These are phyloP conservation scores for Drosophila tsacasi DNA, from an alignment of 1,140 invertebrate species.

Conservation along the genomic window DNA sequence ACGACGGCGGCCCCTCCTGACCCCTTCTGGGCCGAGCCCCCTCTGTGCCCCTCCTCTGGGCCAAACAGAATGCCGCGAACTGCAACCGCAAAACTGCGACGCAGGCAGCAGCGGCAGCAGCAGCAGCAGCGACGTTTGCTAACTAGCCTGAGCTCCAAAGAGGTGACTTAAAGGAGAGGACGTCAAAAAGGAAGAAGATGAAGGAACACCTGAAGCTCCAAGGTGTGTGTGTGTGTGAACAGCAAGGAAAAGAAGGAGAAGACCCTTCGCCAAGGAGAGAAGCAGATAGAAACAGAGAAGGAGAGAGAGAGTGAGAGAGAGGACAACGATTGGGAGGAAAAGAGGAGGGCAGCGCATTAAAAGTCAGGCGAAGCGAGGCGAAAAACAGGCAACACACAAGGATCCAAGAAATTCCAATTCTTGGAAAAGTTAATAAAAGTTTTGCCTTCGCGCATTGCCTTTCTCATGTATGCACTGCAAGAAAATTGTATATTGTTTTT, in stretches of 20 bases:
- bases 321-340: slow-evolving; percentile 9
- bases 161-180: slow-evolving; percentile 20
- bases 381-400: slow-evolving; percentile 73
- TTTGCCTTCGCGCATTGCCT: slow-evolving; percentile 76
- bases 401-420: slow-evolving; percentile 82
- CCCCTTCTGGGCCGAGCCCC: slow-evolving; percentile 5
- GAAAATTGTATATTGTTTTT: neutral
- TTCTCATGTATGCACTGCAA: slow-evolving; percentile 52
- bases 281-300: slow-evolving; percentile 12
- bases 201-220: slow-evolving; percentile 73
- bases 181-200: slow-evolving; percentile 50
- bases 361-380: slow-evolving; percentile 78
- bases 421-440: slow-evolving; percentile 83
- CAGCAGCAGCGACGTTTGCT: slow-evolving; percentile 47
- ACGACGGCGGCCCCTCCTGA: slow-evolving; percentile 26
- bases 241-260: neutral
- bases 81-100: slow-evolving; percentile 34
- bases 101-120: slow-evolving; percentile 4
- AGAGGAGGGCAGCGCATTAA: slow-evolving; percentile 57
- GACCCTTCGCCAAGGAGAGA: slow-evolving; percentile 13
- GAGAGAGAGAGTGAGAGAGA: neutral
- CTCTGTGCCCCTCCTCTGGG: neutral
- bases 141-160: slow-evolving; percentile 56
- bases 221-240: slow-evolving; percentile 40
- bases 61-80: slow-evolving; percentile 57